Conservation (phyloP, 2,113 vertebrate species). For the Planiliza haematocheilus region DNA sequence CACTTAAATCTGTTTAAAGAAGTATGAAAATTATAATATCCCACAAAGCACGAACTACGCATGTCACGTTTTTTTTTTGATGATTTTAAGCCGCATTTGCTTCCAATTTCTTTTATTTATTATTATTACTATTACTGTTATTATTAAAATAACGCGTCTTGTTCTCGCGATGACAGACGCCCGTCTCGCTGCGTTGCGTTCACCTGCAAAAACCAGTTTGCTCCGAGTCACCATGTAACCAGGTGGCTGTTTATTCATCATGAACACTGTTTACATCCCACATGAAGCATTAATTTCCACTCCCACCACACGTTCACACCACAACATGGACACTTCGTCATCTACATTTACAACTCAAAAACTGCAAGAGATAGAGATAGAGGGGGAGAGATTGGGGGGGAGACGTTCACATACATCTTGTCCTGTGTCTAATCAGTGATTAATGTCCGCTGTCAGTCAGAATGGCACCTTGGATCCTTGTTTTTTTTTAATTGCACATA, state of each 20-base stretch:
- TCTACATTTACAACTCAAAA: conserved; percentile 47
- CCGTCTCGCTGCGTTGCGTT: no score
- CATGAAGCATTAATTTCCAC: conserved; percentile 57
- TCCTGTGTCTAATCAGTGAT: no score
- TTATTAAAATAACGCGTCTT: no score
- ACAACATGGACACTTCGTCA: conserved; percentile 40
- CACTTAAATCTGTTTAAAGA: no score
- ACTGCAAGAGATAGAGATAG: conserved; percentile 3
- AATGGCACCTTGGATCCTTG: conserved; percentile 21
- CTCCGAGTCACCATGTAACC: conserved; percentile 1
- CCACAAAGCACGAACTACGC: no score
- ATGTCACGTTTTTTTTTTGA: no score
- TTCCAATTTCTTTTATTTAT: no score
- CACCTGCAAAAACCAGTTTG: no score
- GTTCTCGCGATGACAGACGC: no score
- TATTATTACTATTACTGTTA: no score
- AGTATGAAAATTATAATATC: no score
- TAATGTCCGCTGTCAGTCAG: conserved; percentile 21
- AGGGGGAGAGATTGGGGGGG: conserved; percentile 1
- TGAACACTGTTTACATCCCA: conserved; percentile 95
- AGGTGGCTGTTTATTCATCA: conserved; percentile 90
- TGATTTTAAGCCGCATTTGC: no score
- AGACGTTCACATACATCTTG: conserved; percentile 43
- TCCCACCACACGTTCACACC: conserved; percentile 44
- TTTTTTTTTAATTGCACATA: conserved; percentile 72